Conservation (phyloP, 2,113 vertebrate genomes). For the Salvelinus fontinalis region DNA sequence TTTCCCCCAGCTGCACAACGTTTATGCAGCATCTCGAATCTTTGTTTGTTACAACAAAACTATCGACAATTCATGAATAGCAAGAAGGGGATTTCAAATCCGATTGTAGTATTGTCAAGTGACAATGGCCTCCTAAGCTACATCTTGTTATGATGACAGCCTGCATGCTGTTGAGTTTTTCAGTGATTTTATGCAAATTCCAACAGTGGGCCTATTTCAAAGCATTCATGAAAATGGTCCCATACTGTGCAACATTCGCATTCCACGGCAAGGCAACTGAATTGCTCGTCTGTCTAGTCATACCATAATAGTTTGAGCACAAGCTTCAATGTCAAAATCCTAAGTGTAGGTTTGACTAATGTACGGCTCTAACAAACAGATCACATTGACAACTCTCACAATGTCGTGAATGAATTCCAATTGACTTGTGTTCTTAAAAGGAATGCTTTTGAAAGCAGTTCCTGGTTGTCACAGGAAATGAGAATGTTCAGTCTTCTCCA, state of each 20-base stretch:
- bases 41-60: not conserved
- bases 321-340: conserved; percentile 16
- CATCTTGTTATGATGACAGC: not conserved
- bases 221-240: not conserved
- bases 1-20: not conserved
- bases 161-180: not conserved
- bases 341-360: not conserved
- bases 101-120: not conserved
- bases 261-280: not conserved
- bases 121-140: not conserved
- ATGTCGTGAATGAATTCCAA: not conserved
- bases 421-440: not conserved
- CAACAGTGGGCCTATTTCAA: not conserved
- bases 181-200: conserved; percentile 23
- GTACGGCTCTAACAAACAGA: not conserved
- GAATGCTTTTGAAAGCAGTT: not conserved
- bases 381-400: not conserved
- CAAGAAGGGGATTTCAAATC: not conserved
- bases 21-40: not conserved
- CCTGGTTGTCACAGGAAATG: not conserved
- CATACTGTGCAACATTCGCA: conserved; percentile 14
- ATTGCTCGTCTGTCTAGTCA: conserved; percentile 19
- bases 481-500: not conserved
- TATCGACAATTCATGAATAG: not conserved
- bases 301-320: not conserved